These are phyloP conservation scores for Ceyx margarethae DNA, from an alignment of 2,113 vertebrate genomes.

Conservation along the genomic window DNA sequence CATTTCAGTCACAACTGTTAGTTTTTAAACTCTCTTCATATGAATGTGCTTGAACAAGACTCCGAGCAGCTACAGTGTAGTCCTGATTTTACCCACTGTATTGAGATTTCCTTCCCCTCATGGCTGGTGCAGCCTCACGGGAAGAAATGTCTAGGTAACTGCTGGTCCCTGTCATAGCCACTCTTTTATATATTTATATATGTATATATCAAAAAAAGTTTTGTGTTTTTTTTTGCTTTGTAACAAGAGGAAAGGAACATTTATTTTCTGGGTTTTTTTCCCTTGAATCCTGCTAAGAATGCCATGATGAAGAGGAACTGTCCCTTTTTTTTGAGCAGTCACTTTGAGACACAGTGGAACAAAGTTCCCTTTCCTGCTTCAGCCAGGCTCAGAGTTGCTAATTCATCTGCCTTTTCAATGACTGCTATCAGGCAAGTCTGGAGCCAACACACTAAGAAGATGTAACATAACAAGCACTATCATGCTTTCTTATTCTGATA, in stretches of 20 bases:
- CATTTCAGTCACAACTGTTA: not conserved
- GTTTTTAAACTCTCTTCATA: not conserved
- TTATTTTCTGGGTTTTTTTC: not conserved
- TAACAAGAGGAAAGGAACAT: not conserved
- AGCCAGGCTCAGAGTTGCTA: not conserved
- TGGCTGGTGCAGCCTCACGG: not conserved
- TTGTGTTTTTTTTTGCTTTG: not conserved
- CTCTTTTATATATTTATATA: no score
- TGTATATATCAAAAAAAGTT: no score
- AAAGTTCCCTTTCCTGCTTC: not conserved
- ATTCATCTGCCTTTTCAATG: not conserved
- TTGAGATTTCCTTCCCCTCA: not conserved
- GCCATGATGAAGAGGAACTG: not conserved
- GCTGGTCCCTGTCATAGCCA: not conserved
- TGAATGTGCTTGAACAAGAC: not conserved
- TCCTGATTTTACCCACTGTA: not conserved
- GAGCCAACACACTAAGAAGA: not conserved
- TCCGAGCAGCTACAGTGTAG: not conserved
- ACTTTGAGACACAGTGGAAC: not conserved
- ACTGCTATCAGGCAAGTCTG: not conserved
- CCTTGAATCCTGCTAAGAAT: not conserved
- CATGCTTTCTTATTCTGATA: not conserved
- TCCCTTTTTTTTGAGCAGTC: not conserved
- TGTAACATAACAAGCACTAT: not conserved
- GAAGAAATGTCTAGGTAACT: not conserved